Evolutionary conservation across 2,797 vertebrate species (phyloP).

Genomic region (Pterois miles): DNA sequence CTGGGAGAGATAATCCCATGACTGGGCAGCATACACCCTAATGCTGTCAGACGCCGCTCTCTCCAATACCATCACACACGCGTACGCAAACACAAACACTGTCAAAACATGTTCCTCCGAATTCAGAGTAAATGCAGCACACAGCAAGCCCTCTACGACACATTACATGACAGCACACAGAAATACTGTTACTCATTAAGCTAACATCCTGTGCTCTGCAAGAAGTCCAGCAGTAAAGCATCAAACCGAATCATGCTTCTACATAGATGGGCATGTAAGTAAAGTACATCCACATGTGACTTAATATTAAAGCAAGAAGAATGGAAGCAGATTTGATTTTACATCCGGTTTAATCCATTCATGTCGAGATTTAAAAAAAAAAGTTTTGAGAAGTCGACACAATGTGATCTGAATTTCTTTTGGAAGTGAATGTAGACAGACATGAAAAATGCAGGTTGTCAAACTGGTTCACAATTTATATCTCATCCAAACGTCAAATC

Average conservation of each 20-base stretch:
- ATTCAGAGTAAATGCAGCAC: constrained; percentile 35
- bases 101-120: constrained; percentile 57
- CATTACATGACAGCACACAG: constrained; percentile 38
- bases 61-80: constrained; percentile 61
- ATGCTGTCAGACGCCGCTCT: constrained; percentile 68
- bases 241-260: constrained; percentile 52
- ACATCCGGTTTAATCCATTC: constrained; percentile 12
- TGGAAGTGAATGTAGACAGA: background rate
- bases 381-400: constrained; percentile 16
- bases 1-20: constrained; percentile 89
- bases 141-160: constrained; percentile 34
- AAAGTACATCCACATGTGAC: constrained; percentile 49
- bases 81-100: constrained; percentile 50
- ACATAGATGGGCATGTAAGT: constrained; percentile 21
- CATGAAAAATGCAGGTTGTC: background rate
- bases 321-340: constrained; percentile 18
- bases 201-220: constrained; percentile 18
- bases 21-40: constrained; percentile 82
- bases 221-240: constrained; percentile 28
- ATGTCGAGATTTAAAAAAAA: constrained; percentile 34
- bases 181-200: constrained; percentile 15
- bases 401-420: constrained; percentile 7
- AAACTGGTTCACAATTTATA: constrained; percentile 10
- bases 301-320: constrained; percentile 34
- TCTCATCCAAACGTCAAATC: constrained; percentile 26